A percentile compares a stretch with the other conserved stretches of the same genome.
Conservation (phyloP, 35 echinoderm and acorn worm genomes). For the Patiria miniata region DNA sequence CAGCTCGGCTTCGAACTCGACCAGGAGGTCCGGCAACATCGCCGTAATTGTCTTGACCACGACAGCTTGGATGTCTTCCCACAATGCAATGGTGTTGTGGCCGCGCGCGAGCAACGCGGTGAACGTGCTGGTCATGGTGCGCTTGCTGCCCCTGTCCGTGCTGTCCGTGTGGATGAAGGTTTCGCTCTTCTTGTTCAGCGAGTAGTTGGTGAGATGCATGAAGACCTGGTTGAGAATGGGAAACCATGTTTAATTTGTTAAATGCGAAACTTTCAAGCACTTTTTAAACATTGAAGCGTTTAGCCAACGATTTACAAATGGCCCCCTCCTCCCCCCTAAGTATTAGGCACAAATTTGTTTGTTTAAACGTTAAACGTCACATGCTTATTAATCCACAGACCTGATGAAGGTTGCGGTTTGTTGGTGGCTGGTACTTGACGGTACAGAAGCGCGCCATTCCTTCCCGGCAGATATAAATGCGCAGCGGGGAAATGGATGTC, state of each 20-base stretch:
- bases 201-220: conserved; percentile 87
- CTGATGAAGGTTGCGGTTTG: conserved; percentile 66
- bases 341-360: no score
- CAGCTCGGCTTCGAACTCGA: conserved; percentile 57
- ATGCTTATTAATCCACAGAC: conserved; percentile 75
- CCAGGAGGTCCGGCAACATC: conserved; percentile 72
- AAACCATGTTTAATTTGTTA: no score
- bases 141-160: conserved; percentile 69
- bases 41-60: conserved; percentile 74
- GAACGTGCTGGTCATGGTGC: conserved; percentile 72
- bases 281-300: no score
- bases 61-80: conserved; percentile 66
- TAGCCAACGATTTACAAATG: no score
- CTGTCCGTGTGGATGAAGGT: conserved; percentile 64
- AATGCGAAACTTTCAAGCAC: no score
- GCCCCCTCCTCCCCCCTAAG: no score
- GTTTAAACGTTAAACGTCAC: no score
- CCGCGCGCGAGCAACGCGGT: conserved; percentile 42
- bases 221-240: conserved; percentile 60
- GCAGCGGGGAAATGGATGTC: conserved; percentile 60
- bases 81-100: conserved; percentile 43
- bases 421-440: conserved; percentile 63
- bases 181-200: conserved; percentile 73
- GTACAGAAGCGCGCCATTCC: conserved; percentile 87
- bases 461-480: conserved; percentile 72